Evolutionary conservation across 2,113 vertebrate genomes (phyloP), one percentile per base, ranked within the genome.

Genomic region (Oncorhynchus keta): DNA sequence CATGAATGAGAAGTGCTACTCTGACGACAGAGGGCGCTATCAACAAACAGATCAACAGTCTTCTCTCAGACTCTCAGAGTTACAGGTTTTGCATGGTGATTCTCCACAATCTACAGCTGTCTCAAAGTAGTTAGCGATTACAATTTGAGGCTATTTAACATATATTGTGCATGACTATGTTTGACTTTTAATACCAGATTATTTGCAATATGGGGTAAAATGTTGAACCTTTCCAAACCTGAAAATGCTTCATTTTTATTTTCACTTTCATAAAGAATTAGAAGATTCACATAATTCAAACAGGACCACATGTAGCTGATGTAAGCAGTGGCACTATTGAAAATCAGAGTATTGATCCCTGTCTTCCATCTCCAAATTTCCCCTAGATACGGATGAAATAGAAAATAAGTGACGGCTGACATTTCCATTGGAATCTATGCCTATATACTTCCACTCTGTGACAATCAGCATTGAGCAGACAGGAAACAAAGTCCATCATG

Each of bases 11-110:
- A n/a, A 22, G 20, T 24, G 3, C 49, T 4, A n/a, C 66, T 16
- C 39, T 59, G 70, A 82, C 82, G 89, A 84, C 87, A 93, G 93
- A 85, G 86, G 93, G 92, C 90, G 89, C 91, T 85, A 48, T 86
- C 16, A 68, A 68, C 86, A 85, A 49, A 68, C 18, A 68, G 32
- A 45, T 20, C 7, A 65, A 65, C 3, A 65, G 62, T 16, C 22
- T 12, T 20, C 1, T 2, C 28, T 9, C 18, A n/a, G 18, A 68
- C 67, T 68, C 67, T 68, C 67, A 39, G 5, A 39, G 39, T 68
- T 1, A 68, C 67, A 35, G 13, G 2, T 67, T 30, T 67, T 20
- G 1, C 20, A n/a, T n/a, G 67, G 14, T 20, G 16, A 68, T 35
- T 68, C 18, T 39, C 13, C 14, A 30, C 26, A 32, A 67, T 35